Base-by-base conservation (phyloP, 2,888 invertebrate genomes). In the Tanypteryx hageni region DNA sequence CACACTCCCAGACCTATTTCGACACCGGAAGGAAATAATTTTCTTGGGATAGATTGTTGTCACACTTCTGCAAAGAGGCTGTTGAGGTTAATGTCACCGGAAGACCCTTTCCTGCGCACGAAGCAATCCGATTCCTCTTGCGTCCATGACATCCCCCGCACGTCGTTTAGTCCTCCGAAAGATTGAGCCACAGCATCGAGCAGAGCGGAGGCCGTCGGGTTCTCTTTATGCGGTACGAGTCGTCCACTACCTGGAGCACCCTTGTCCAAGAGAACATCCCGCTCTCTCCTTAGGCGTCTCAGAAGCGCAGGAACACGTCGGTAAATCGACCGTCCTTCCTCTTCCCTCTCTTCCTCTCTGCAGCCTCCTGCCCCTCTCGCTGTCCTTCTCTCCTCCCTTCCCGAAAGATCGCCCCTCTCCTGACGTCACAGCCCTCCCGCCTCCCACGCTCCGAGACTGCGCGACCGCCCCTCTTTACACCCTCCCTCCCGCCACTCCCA, bases 241-340 rank as follows among this genome's bases (percentile, higher is more conserved):
- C 44, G 5, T 3, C 44, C 44, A 44, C 44, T 44, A 0, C 18
- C 68, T 9, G 68, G 68, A 18, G n/a, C 68, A 76, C 76, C 27
- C 76, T 4, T 27, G 76, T 76, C 76, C 13, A 10, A 22, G 22
- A 22, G 76, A n/a, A 44, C 27, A n/a, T 76, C 76, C 76, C 27
- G 16, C 76, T 11, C 76, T 27, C 76, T 11, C 76, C 76, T 27
- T 76, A 3, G 11, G 13, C 76, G 13, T 11, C 76, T 76, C 76
- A 14, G 76, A 27, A 76, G 76, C 22, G n/a, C 22, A 22, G 76
- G 76, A 76, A 76, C 22, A 27, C 22, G 76, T n/a, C 76, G 27
- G 27, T 27, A 76, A 76, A 76, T 76, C 27, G 76, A 76, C 83
- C 83, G 44, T n/a, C 56, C 4, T 83, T 83, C 83, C 27, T 27